A percentile compares a stretch with the other conserved stretches of the same genome.
Evolutionary conservation across 2,113 vertebrate species (phyloP).

Genomic region (Glaucomys volans): DNA sequence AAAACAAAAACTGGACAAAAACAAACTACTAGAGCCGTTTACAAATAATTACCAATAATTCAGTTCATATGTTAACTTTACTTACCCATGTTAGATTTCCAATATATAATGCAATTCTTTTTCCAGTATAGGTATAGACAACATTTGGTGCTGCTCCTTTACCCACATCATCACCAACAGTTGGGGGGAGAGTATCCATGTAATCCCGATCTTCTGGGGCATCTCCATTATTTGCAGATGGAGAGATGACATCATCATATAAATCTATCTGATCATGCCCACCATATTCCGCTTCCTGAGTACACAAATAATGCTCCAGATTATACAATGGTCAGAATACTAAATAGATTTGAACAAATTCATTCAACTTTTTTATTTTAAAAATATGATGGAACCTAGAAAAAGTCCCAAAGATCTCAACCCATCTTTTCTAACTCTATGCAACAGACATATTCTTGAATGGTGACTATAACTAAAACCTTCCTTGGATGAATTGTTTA

Average conservation of each 20-base stretch:
- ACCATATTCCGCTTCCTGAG: constrained; percentile 97
- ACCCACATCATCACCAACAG: constrained; percentile 94
- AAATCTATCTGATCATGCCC: constrained; percentile 98
- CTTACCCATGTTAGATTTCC: constrained; percentile 98
- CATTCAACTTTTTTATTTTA: neutral
- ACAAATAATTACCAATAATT: constrained; percentile 42
- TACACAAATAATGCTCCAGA: constrained; percentile 70
- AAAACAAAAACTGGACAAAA: neutral
- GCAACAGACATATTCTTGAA: constrained; percentile 45
- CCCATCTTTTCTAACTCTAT: constrained; percentile 51
- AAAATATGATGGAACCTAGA: constrained; percentile 35
- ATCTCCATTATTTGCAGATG: constrained; percentile 99
- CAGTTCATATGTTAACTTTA: constrained; percentile 65
- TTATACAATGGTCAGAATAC: constrained; percentile 67
- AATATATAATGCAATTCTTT: constrained; percentile 98
- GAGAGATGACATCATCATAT: constrained; percentile 99
- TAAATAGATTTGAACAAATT: constrained; percentile 56
- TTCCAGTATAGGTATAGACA: constrained; percentile 97
- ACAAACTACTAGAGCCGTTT: neutral
- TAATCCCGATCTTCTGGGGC: constrained; percentile 98
- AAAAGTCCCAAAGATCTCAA: constrained; percentile 50
- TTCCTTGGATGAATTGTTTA: constrained; percentile 47
- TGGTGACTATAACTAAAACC: constrained; percentile 12
- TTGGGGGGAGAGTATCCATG: constrained; percentile 94
- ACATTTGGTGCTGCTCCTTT: constrained; percentile 96